Percentiles rank a stretch among this genome's conserved stretches.
phyloP scores from a whole-genome alignment of 2,888 invertebrate genomes.

The Mesopsocus fuscifrons region DNA sequence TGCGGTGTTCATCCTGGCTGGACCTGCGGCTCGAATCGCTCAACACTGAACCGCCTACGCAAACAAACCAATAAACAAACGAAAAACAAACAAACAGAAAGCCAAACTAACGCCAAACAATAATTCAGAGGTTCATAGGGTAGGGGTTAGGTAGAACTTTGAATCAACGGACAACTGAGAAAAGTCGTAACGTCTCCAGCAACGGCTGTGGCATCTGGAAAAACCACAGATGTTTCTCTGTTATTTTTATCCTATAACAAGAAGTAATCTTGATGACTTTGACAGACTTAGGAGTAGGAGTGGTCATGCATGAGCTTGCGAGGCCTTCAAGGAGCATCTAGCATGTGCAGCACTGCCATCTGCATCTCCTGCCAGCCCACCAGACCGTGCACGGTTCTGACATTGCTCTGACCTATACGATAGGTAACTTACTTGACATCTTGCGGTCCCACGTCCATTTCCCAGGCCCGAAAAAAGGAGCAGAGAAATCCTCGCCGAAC shows the following conservation, averaged over 20 bases:
- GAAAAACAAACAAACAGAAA: slow-evolving; percentile 10
- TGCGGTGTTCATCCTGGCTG: slow-evolving; percentile 11
- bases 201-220: too few species aligned
- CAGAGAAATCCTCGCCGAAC: slow-evolving; percentile 1
- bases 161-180: too few species aligned
- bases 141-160: too few species aligned
- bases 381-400: too few species aligned
- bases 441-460: slow-evolving; percentile 12
- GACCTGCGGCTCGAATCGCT: slow-evolving; percentile 11
- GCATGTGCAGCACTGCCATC: slow-evolving; percentile 9
- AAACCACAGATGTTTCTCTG: too few species aligned
- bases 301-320: not conserved
- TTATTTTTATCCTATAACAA: slow-evolving; percentile 12
- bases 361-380: too few species aligned
- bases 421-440: slow-evolving; percentile 16
- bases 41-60: slow-evolving; percentile 13
- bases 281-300: not conserved
- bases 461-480: slow-evolving; percentile 4
- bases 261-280: slow-evolving; percentile 7
- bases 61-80: slow-evolving; percentile 12
- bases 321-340: not conserved
- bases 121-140: too few species aligned
- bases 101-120: not conserved
- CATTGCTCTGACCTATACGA: too few species aligned
- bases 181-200: too few species aligned